Evolutionary conservation across 2,888 invertebrate species (phyloP), one percentile per base, ranked within the genome.

Genomic region (Euzophera pinguis): DNA sequence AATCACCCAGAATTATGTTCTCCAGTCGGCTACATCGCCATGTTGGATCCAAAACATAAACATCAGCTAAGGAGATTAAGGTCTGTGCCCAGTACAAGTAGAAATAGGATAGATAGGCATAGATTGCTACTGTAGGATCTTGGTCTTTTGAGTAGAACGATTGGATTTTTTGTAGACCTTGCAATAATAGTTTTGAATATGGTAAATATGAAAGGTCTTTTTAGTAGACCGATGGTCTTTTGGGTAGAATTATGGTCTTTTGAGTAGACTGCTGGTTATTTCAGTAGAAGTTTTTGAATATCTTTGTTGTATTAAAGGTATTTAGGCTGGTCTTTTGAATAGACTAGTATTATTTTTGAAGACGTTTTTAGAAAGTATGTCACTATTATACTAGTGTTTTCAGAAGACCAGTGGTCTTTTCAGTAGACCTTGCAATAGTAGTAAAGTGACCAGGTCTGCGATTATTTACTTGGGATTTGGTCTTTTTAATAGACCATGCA

Each of bases 11-110:
- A 91, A 0, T 85, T 96, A 47, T 89, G 89, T 61, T 95, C 97
- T 71, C 93, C 91, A 93, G 90, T 74, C 86, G 94, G 81, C 67
- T 93, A 99, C 81, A 92, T 93, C 35, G 94, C 95, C 52, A 99
- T 99, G 99, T 73, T 94, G 56, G 95, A 98, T 76, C 96, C 96
- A 0, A 92, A 92, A 48, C 95, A 96, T 75, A 92, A 92, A 54
- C 92, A 92, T 3, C 94, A 95, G 57, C 89, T 97, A 51, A 91
- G 92, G 53, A 92, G 92, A 63, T 97, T 96, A 75, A 92, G 96
- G 38, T 67, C 69, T 1, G 62, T 67, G 12, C 61, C 65, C 0
- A 55, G 64, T 1, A 60, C 63, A 32, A 59, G 58, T 0, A 59
- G 59, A 29, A 55, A 63, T 49, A 62, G 67, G 54, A 51, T 45